phyloP scores from a whole-genome alignment of 2,888 invertebrate genomes.

The Nymphalis urticae region DNA sequence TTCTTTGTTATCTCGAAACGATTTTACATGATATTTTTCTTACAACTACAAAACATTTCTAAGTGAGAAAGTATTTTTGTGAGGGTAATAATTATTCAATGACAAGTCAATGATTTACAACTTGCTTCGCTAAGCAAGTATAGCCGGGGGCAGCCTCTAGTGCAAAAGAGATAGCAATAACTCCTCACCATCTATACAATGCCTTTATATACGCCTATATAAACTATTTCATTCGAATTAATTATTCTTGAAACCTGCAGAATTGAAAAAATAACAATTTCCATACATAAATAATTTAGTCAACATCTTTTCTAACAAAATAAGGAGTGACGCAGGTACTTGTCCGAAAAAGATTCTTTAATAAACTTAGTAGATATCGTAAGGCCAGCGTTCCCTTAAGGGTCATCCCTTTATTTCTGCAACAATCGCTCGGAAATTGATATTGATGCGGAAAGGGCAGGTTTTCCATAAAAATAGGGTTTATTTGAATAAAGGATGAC shows the following conservation, averaged over 20 bases:
- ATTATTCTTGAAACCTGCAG: not conserved
- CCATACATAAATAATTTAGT: constrained; percentile 23
- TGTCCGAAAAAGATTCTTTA: constrained; percentile 63
- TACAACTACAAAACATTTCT: not conserved
- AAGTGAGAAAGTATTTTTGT: not conserved
- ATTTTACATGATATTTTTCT: not conserved
- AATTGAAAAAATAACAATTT: not conserved
- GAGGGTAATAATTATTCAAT: constrained; percentile 11
- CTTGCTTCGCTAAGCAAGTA: not conserved
- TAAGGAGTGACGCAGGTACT: constrained; percentile 46
- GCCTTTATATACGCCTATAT: not conserved
- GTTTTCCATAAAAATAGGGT: constrained; percentile 82
- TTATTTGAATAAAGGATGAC: constrained; percentile 82
- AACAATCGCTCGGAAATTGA: constrained; percentile 81
- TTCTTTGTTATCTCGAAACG: not conserved
- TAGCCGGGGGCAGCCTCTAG: constrained; percentile 1
- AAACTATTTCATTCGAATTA: not conserved
- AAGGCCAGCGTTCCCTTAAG: constrained; percentile 68
- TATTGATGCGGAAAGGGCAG: constrained; percentile 81
- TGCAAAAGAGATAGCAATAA: not conserved
- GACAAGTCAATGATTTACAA: constrained; percentile 4
- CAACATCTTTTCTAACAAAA: constrained; percentile 38
- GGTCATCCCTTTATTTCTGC: constrained; percentile 82
- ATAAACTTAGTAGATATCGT: constrained; percentile 75
- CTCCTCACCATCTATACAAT: not conserved